Conservation (phyloP, 1,140 invertebrate genomes). For the Atta colombica region DNA sequence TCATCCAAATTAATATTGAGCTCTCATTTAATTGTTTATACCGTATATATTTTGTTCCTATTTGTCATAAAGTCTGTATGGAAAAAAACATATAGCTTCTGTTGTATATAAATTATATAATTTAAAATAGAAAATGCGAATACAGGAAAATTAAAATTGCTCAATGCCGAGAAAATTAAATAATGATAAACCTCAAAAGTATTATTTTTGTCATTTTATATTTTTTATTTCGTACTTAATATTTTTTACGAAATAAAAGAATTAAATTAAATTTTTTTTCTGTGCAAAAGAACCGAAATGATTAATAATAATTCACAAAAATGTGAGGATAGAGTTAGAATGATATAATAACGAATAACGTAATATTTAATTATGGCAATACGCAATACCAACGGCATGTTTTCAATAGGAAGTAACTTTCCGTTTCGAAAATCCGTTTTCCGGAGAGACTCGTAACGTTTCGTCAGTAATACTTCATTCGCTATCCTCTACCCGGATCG, state of each 20-base stretch:
- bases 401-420: constrained; percentile 41
- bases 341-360: not conserved
- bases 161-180: constrained; percentile 5
- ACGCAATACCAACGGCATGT: not conserved
- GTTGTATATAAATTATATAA: not conserved
- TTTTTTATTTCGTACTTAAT: not conserved
- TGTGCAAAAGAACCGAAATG: not conserved
- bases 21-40: not conserved
- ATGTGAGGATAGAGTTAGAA: not conserved
- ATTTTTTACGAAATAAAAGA: not conserved
- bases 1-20: not conserved
- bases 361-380: not conserved
- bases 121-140: constrained; percentile 3
- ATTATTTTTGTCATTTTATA: not conserved
- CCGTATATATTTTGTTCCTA: not conserved
- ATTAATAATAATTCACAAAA: constrained; percentile 8
- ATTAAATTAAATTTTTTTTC: not conserved
- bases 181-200: not conserved
- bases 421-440: constrained; percentile 46
- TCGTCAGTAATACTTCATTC: constrained; percentile 48
- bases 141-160: not conserved
- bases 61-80: not conserved
- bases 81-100: constrained; percentile 10
- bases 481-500: constrained; percentile 21
- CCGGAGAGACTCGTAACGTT: constrained; percentile 42